Conservation (phyloP, 2,888 invertebrate genomes). For the Norana najaformis region DNA sequence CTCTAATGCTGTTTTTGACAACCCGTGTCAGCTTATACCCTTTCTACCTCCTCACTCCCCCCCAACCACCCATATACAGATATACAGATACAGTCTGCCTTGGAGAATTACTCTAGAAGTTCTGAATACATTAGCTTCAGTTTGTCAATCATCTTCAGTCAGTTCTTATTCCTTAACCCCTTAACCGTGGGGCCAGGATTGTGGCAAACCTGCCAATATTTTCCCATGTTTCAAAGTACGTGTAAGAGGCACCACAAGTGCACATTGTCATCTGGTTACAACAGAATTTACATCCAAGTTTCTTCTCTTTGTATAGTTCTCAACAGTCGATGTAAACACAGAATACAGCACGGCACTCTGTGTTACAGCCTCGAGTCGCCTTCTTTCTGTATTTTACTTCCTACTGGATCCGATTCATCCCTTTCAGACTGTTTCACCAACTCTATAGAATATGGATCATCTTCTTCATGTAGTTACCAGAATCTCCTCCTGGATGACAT, state of each 20-base stretch:
- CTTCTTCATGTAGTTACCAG: too few species aligned
- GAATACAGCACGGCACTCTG: background rate
- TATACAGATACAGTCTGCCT: background rate
- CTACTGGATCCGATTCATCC: background rate
- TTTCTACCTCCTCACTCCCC: background rate
- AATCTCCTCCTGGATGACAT: too few species aligned
- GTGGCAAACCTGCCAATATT: too few species aligned
- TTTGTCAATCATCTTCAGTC: too few species aligned
- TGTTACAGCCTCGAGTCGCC: background rate
- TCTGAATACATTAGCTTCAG: background rate
- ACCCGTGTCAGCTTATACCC: too few species aligned
- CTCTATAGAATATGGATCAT: too few species aligned
- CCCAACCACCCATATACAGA: background rate
- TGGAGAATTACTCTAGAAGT: background rate
- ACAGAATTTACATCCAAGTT: background rate
- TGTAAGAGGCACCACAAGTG: background rate
- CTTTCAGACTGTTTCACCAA: background rate
- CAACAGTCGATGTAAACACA: background rate
- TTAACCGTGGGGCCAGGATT: background rate
- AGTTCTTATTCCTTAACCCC: too few species aligned
- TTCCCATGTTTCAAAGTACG: too few species aligned
- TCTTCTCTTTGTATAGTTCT: background rate
- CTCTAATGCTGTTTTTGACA: background rate
- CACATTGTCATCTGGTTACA: background rate
- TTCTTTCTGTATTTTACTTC: background rate